Evolutionary conservation across 2,888 invertebrate species (phyloP), one percentile per base, ranked within the genome.

Genomic region (Tiphia femorata): DNA sequence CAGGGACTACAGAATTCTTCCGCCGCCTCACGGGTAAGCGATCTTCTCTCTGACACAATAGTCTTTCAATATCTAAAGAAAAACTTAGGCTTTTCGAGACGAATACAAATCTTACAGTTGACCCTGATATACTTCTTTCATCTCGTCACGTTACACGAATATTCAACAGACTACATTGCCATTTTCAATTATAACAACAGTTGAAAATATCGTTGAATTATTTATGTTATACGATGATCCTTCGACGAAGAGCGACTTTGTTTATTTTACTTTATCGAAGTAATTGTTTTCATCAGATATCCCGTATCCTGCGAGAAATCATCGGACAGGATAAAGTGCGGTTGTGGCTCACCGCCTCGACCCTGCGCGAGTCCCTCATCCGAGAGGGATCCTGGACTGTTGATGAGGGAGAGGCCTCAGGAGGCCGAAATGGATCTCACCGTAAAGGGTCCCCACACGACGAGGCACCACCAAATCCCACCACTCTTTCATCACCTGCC

Each of bases 371-470:
- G 77, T 61, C 61, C 61, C 33, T 65, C 64, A 0, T 42, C 64
- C 5, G 76, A 75, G 42, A 60, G 49, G 46, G 56, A 66, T 47
- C 48, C 50, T 6, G 53, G 29, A 17, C 40, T 65, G 43, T 30
- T 43, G 4, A 50, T 59, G 5, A 52, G 70, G 41, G 69, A 74
- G 38, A 59, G 70, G 40, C 73, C 81, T 12, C 82, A 82, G 59
- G 82, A 82, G 55, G 72, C 81, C 3, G 83, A 83, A 46, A 83
- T 83, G 66, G 83, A 82, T 61, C 71, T 83, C 20, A 83, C 83
- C 10, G 72, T 82, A 47, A 82, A 82, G 51, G 75, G 78, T 6
- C 76, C 76, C 1, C 72, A 63, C 41, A 48, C 73, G 54, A 10
- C 52, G n/a, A 62, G 66, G 7, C 72, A 77, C 37, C 59, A 73